A percentile compares a stretch with the other conserved stretches of the same genome.
Conservation (phyloP, 2,888 invertebrate species). For the Drosophila silvestris region DNA sequence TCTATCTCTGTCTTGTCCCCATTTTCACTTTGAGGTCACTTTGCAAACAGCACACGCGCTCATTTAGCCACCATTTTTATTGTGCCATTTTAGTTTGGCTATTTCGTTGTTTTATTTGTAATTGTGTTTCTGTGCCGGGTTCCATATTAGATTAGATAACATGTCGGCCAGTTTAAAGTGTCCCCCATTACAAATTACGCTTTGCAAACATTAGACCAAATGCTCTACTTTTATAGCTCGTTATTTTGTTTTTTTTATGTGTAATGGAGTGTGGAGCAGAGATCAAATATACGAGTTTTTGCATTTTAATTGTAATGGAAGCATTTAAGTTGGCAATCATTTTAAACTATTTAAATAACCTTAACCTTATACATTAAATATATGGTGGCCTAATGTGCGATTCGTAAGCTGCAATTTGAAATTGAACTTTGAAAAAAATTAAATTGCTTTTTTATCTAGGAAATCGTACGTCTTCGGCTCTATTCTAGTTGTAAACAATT, state of each 20-base stretch:
- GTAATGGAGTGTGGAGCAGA: conserved; percentile 11
- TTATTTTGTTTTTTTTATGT: conserved; percentile 10
- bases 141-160: conserved; percentile 44
- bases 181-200: conserved; percentile 7
- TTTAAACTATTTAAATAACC: not conserved
- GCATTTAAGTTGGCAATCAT: not conserved
- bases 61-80: conserved; percentile 14
- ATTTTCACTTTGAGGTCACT: conserved; percentile 33
- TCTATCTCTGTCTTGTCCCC: not conserved
- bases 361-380: not conserved
- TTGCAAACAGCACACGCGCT: conserved; percentile 35
- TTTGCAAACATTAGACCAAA: not conserved
- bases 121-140: not conserved
- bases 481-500: too few relatives aligned
- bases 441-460: not conserved
- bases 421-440: not conserved
- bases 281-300: not conserved
- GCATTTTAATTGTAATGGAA: conserved; percentile 4
- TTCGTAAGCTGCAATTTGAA: not conserved
- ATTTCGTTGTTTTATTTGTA: conserved; percentile 3
- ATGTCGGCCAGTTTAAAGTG: conserved; percentile 9
- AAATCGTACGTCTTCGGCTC: too few relatives aligned
- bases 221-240: conserved; percentile 6
- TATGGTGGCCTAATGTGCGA: not conserved
- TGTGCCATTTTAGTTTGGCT: conserved; percentile 12